Base-by-base conservation (phyloP, 2,113 vertebrate genomes). In the Poeciliopsis turrubarensis region DNA sequence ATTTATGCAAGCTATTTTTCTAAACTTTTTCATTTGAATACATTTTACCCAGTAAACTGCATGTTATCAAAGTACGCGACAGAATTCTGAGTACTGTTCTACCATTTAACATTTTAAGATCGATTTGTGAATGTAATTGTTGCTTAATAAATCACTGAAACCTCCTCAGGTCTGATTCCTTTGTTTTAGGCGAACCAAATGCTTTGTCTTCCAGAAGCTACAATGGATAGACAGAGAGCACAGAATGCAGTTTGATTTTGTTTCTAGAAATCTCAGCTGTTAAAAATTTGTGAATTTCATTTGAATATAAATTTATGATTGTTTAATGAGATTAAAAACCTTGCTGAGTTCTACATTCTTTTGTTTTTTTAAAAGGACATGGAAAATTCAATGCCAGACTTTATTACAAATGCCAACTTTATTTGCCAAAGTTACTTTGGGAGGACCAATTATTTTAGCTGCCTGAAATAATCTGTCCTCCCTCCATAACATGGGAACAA, bases 1-100 rank as follows among this genome's bases (percentile, higher is more conserved):
- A 93, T 93, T 93, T 93, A 91, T 89, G 82, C 63, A 47, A 83
- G 19, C 51, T 51, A 31, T 65, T 79, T 70, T 78, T 31, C 69
- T 60, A 64, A 75, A 82, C 60, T 47, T 63, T 72, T 72, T 22
- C 62, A 75, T 73, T 80, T 75, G 54, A 85, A 67, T 29, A 72
- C 17, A 63, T 70, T 66, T 60, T 60, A n/a, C 51, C 25, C n/a
- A n/a, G 25, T 83, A 60, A 60, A 84, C 71, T 79, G 27, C 6
- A 60, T 73, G 65, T 72, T 32, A 77, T 83, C 29, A 68, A 19
- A 72, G 27, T 31, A 9, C 76, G 15, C 65, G 63, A 44, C 72
- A 69, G 5, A 47, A 9, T 29, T 74, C 67, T 83, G 13, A 4
- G 27, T 65, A 26, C 32, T 66, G 72, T 61, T 26, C 27, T 67